Percentiles rank a stretch among this genome's conserved stretches.
phyloP scores from a whole-genome alignment of 2,797 vertebrate genomes.

The Taeniopygia guttata region DNA sequence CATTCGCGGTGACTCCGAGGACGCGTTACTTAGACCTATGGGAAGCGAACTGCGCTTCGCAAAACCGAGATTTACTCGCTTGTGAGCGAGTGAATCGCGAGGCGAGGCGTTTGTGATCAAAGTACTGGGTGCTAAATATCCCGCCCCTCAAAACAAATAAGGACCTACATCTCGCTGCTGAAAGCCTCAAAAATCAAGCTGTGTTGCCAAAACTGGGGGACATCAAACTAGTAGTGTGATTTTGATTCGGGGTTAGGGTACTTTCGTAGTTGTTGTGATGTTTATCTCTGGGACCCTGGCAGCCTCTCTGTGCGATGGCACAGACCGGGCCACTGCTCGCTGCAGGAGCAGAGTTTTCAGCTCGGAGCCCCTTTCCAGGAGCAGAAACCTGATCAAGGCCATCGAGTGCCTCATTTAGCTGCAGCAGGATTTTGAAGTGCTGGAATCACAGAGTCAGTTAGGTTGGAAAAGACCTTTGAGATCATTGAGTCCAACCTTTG shows the following conservation, averaged over 20 bases:
- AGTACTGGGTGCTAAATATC: neutral
- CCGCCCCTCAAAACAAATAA: neutral
- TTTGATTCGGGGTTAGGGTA: neutral
- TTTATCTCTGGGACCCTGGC: neutral
- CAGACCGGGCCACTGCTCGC: neutral
- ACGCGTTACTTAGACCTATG: neutral
- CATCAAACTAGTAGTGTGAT: neutral
- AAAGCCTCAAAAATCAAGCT: neutral
- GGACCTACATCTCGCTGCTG: no score
- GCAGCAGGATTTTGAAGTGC: neutral
- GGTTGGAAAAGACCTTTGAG: neutral
- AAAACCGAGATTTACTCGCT: neutral
- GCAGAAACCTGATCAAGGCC: neutral
- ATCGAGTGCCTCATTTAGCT: neutral
- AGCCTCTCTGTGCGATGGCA: neutral
- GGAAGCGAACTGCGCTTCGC: neutral
- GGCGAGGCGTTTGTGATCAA: fast-evolving
- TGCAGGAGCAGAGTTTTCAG: neutral
- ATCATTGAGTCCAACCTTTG: neutral
- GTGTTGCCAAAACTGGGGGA: neutral
- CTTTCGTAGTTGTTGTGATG: neutral
- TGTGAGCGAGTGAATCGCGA: no score
- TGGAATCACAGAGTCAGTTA: neutral
- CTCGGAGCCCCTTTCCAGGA: neutral
- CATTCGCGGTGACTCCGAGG: fast-evolving